Evolutionary conservation across 2,113 vertebrate species (phyloP), one percentile per base, ranked within the genome.

Genomic region (Atractosteus spatula): DNA sequence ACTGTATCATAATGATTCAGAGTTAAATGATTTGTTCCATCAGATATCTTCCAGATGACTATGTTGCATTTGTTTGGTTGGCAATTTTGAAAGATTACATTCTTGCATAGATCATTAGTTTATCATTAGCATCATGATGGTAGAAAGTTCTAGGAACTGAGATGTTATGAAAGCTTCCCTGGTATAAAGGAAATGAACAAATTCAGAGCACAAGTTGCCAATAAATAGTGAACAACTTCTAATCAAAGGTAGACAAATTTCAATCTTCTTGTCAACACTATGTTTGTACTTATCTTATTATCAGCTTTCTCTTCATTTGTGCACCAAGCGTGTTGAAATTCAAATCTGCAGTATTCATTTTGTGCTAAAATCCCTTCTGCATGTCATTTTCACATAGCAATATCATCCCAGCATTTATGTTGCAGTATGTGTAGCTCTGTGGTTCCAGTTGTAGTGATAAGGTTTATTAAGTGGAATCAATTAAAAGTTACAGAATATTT

Each of bases 21-120:
- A 51, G 8, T 66, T 11, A 5, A 51, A 51, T 51, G 41, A 14
- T 12, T 44, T n/a, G 56, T 44, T 57, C 66, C n/a, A 61, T 59
- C 29, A 7, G 13, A 70, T 45, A 45, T 12, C 69, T 13, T 12
- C 10, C 62, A 71, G 62, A 65, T 62, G 69, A 42, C 44, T 16
- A 29, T 29, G n/a, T 12, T 41, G 47, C 3, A 14, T 69, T 43
- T 68, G 41, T 56, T 65, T 70, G 68, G 3, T 0, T 13, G 56
- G 54, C 41, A 72, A 29, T 17, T 72, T 59, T 17, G 41, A 13
- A 29, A 47, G 57, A 70, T 70, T 12, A 70, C 43, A 44, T 17
- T 61, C 56, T n/a, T 12, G 56, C 56, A 41, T 16, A 41, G 62
- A n/a, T 41, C 55, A 59, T 44, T 66, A 29, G 54, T 56, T 63